These are phyloP conservation scores for Diadegma fenestrale DNA, from an alignment of 2,888 invertebrate species.

Conservation along the genomic window DNA sequence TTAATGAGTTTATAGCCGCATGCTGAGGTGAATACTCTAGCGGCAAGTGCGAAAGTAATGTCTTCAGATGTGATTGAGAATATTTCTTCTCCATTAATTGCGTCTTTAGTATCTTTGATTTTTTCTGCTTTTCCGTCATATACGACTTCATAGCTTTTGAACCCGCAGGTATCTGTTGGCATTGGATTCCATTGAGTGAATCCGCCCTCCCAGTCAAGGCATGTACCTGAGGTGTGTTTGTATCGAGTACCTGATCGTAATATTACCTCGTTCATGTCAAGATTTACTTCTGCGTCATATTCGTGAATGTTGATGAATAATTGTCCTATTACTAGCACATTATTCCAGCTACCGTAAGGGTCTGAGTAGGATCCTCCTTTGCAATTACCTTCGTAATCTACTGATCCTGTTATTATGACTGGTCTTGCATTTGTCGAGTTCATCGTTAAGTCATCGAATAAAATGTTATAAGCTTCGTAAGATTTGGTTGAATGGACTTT, in stretches of 20 bases:
- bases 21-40: not conserved
- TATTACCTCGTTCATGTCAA: constrained; percentile 8
- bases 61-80: not conserved
- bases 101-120: not conserved
- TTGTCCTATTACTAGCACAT: constrained; percentile 25
- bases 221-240: not conserved
- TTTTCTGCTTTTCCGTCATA: constrained; percentile 1
- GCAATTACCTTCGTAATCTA: not conserved
- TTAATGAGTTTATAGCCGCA: not conserved
- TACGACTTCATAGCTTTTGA: constrained; percentile 35
- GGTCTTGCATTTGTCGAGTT: not conserved
- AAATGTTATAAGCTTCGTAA: not conserved
- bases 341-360: constrained; percentile 29
- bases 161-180: constrained; percentile 13
- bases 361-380: constrained; percentile 12
- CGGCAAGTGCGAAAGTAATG: not conserved
- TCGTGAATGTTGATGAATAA: not conserved
- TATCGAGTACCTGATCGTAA: constrained; percentile 15
- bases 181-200: constrained; percentile 23
- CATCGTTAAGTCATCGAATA: not conserved
- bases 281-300: not conserved
- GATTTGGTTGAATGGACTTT: not conserved
- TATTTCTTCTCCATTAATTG: not conserved
- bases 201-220: constrained; percentile 49
- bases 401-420: not conserved